Evolutionary conservation across 23 tunicate genomes (phyloP).

Genomic region (Halocynthia aurantium): DNA sequence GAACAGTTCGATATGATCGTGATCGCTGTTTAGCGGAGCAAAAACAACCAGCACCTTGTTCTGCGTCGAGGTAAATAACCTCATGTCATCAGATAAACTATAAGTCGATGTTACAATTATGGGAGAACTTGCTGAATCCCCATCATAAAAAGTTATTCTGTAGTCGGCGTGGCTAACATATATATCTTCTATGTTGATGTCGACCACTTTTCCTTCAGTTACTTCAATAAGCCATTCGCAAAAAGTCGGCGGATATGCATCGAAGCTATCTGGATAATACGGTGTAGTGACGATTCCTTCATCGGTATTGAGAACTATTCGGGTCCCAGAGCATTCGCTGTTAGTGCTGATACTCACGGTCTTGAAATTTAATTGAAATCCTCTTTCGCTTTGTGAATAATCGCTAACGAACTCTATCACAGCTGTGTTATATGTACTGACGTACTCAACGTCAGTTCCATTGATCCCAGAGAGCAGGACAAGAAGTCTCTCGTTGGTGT

Average conservation of each 20-base stretch:
- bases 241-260: background rate
- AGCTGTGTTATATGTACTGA: background rate
- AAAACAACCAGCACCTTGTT: no score
- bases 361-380: conserved; percentile 9
- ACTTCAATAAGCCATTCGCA: conserved; percentile 22
- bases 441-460: background rate
- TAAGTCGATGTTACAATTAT: no score
- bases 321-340: background rate
- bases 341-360: background rate
- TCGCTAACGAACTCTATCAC: background rate
- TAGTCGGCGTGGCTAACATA: background rate
- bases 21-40: no score
- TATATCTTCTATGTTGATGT: background rate
- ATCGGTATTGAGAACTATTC: background rate
- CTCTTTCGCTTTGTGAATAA: background rate
- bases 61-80: no score
- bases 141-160: conserved; percentile 16
- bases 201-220: background rate
- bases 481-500: background rate
- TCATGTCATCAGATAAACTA: no score
- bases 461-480: background rate
- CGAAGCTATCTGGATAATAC: conserved; percentile 2
- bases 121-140: background rate
- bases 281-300: conserved; percentile 4
- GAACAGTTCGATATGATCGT: no score